Conservation (phyloP, 2,888 invertebrate genomes). For the Agrotis ipsilon region DNA sequence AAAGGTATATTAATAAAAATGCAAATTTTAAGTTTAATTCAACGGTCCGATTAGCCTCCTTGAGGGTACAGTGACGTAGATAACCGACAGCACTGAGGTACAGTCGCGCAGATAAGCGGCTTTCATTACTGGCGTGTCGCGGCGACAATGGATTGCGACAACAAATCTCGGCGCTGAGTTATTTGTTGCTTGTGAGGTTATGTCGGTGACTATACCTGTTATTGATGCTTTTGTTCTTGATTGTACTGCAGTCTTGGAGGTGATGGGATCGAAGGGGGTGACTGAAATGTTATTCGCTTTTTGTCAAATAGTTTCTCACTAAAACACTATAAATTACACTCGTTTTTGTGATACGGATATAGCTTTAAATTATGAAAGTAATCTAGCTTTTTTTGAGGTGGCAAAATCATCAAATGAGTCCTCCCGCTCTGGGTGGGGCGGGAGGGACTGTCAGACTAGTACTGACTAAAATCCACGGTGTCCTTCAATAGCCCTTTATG, state of each 20-base stretch:
- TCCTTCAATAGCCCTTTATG: too few relatives aligned
- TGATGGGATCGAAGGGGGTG: neutral
- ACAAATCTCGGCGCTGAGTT: slow-evolving; percentile 83
- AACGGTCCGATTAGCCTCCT: slow-evolving; percentile 72
- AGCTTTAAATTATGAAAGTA: too few relatives aligned
- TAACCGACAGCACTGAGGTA: slow-evolving; percentile 77
- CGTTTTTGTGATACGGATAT: too few relatives aligned
- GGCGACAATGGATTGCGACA: slow-evolving; percentile 82
- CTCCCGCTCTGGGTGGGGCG: too few relatives aligned
- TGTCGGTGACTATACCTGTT: slow-evolving; percentile 74
- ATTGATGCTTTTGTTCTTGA: slow-evolving; percentile 68
- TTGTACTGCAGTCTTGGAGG: slow-evolving; percentile 39
- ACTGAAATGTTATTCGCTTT: neutral
- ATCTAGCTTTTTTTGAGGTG: too few relatives aligned
- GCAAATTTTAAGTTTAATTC: slow-evolving; percentile 65
- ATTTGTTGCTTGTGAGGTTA: slow-evolving; percentile 81
- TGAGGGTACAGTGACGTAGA: slow-evolving; percentile 73
- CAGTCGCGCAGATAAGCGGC: slow-evolving; percentile 82
- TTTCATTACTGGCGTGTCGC: slow-evolving; percentile 85
- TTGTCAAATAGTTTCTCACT: too few relatives aligned
- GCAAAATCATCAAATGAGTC: too few relatives aligned
- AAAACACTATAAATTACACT: neutral
- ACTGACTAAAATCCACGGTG: too few relatives aligned
- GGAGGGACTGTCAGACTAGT: too few relatives aligned
- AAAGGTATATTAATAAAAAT: slow-evolving; percentile 64